Evolutionary conservation across 2,797 vertebrate genomes (phyloP).

Genomic region (Cryptoprocta ferox): DNA sequence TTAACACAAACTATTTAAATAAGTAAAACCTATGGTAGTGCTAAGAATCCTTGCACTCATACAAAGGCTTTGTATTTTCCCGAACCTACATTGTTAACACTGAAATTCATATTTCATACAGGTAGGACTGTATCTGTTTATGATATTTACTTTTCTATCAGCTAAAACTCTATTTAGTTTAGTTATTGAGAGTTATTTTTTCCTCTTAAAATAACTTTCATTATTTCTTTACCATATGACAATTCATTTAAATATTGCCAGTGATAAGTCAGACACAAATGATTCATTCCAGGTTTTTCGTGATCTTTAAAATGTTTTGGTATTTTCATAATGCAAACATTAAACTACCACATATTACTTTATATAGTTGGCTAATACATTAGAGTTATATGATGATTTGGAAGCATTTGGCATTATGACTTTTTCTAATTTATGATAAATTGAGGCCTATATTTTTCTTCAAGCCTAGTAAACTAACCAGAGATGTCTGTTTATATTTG

Average conservation of each 20-base stretch:
- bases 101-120: background rate
- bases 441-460: background rate
- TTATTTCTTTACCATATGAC: background rate
- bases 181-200: background rate
- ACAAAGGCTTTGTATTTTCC: background rate
- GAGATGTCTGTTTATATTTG: background rate
- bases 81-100: background rate
- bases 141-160: background rate
- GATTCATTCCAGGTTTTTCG: background rate
- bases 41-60: background rate
- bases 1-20: background rate
- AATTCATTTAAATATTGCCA: background rate
- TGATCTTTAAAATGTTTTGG: background rate
- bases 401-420: background rate
- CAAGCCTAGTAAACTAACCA: background rate
- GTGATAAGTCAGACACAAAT: background rate
- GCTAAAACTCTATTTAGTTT: background rate
- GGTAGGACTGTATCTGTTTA: background rate
- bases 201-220: background rate
- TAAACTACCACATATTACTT: background rate
- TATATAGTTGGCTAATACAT: background rate
- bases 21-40: background rate
- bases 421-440: background rate
- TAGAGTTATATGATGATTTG: background rate
- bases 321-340: background rate